Base-by-base conservation (phyloP, 2,113 vertebrate genomes). In the Chionomys nivalis region DNA sequence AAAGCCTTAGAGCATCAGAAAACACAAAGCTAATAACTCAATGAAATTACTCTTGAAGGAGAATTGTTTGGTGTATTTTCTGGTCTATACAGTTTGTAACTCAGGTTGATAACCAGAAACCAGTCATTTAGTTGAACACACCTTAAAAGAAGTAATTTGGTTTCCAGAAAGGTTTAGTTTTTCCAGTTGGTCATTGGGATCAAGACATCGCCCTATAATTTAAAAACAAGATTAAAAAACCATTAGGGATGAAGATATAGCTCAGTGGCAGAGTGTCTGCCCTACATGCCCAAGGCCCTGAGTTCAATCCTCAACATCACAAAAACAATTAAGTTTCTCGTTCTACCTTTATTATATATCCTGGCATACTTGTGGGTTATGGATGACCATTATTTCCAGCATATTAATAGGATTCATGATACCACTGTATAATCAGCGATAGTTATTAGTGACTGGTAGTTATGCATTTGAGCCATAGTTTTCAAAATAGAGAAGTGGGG, bases 121-220 rank as follows among this genome's bases (percentile, higher is more conserved):
- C 39, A 97, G 79, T 83, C 58, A 73, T 75, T 90, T 90, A 75
- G 16, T 89, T 96, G 90, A 75, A 97, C 97, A 96, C 98, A 99
- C 99, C 99, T 99, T 99, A 97, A 99, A 99, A 77, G 99, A 99
- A 96, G 95, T 98, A 97, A 99, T 99, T 98, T 98, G 99, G 97
- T 99, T 99, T n/a, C 99, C 99, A 42, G 99, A 99, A 44, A 99
- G 98, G 97, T 99, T 99, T 96, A 99, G 98, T 98, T 92, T 98
- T 97, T 99, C 98, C 93, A 99, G 97, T 94, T 97, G 97, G 93
- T 98, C 96, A 97, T 99, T 99, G 78, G 95, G 97, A 97, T 99
- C 99, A 97, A 99, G 98, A 97, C 98, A 98, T 70, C 96, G 96
- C 86, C 99, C 99, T 99, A 98, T 33, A 96, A 97, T 94, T 89